Percentiles rank a stretch among this genome's conserved stretches.
Conservation (phyloP, 2,888 invertebrate species). For the Calephelis perditalis region DNA sequence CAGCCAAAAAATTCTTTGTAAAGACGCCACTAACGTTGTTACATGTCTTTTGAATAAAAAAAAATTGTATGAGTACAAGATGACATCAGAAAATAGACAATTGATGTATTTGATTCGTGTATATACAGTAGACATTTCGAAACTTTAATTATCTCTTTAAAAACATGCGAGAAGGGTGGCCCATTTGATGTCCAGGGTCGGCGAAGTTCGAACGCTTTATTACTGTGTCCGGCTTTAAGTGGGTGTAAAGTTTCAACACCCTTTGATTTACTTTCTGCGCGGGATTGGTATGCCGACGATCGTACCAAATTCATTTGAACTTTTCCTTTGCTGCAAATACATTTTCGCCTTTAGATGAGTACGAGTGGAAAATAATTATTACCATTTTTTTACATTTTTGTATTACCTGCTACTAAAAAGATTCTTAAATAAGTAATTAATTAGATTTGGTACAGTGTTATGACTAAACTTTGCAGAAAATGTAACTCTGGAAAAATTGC, state of each 20-base stretch:
- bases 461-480: no score
- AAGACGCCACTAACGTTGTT: no score
- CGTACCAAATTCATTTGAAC: slow-evolving; percentile 57
- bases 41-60: no score
- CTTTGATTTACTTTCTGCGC: slow-evolving; percentile 75
- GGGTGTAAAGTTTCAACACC: slow-evolving; percentile 79
- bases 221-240: slow-evolving; percentile 78
- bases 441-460: no score
- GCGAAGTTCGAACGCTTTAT: slow-evolving; percentile 76
- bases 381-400: no score
- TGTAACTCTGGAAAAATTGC: no score
- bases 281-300: slow-evolving; percentile 60
- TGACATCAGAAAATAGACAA: slow-evolving; percentile 20
- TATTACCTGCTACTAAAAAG: no score
- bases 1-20: no score
- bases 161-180: slow-evolving; percentile 67
- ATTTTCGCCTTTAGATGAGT: slow-evolving; percentile 17
- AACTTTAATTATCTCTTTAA: slow-evolving; percentile 67
- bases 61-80: no score
- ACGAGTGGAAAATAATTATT: slow-evolving; percentile 29
- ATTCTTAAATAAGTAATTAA: no score
- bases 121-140: slow-evolving; percentile 47
- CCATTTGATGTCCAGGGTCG: slow-evolving; percentile 73
- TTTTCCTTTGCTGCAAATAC: slow-evolving; percentile 27
- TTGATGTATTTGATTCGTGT: slow-evolving; percentile 31